phyloP scores from a whole-genome alignment of 2,797 vertebrate genomes.

The Alcedo atthis region DNA sequence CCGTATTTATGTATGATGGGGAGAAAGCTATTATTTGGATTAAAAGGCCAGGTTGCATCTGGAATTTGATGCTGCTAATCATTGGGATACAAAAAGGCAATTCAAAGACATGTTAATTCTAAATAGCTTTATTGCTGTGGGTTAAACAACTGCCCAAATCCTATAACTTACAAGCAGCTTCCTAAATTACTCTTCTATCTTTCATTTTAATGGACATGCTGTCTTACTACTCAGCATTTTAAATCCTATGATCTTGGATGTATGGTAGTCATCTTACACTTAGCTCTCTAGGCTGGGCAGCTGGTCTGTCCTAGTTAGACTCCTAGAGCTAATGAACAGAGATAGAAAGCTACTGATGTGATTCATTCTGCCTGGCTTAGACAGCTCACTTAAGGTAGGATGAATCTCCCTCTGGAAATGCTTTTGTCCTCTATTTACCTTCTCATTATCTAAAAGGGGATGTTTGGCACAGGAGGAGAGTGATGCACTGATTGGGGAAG shows the following conservation, averaged over 20 bases:
- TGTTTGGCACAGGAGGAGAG: background rate
- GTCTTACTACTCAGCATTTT: background rate
- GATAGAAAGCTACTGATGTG: background rate
- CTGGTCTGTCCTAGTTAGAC: background rate
- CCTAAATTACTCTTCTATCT: background rate
- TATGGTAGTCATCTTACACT: background rate
- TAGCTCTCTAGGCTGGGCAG: background rate
- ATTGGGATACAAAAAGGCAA: background rate
- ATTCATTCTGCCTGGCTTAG: background rate
- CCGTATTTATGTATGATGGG: background rate
- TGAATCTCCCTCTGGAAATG: background rate
- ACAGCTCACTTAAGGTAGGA: background rate
- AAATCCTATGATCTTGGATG: background rate
- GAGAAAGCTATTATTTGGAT: constrained; percentile 34
- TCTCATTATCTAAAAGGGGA: background rate
- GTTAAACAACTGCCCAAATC: constrained; percentile 18
- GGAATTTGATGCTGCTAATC: constrained; percentile 25
- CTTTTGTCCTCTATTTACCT: background rate
- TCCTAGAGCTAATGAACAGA: background rate
- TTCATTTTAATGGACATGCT: background rate
- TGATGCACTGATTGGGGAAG: background rate
- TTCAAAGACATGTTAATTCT: constrained; percentile 12
- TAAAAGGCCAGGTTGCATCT: constrained; percentile 45
- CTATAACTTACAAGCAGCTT: background rate
- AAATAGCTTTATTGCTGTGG: background rate